Conservation (phyloP, 2,113 vertebrate genomes). For the Perognathus longimembris region DNA sequence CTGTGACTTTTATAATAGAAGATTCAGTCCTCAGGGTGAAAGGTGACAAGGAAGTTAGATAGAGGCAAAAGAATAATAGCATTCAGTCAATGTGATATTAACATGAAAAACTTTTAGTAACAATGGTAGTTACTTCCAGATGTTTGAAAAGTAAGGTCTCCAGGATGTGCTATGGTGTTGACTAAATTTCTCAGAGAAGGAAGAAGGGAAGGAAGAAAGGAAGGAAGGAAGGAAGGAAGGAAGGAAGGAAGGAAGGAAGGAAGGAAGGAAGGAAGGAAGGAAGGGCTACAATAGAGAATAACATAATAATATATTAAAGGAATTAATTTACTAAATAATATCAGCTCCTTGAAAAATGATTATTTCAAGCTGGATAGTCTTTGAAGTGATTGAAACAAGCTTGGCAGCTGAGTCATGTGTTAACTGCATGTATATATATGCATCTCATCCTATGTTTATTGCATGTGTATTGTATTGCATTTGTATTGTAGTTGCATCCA, state of each 20-base stretch:
- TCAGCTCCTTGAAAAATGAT: not conserved
- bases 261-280: too few relatives aligned
- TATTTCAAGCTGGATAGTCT: not conserved
- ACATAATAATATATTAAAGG: not conserved
- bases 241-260: too few relatives aligned
- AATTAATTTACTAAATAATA: not conserved
- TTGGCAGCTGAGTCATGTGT: not conserved
- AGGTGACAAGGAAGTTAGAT: not conserved
- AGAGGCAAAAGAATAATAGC: not conserved
- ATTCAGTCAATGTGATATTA: not conserved
- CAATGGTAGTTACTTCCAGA: slow-evolving; percentile 52
- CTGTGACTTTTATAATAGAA: not conserved
- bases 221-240: not conserved
- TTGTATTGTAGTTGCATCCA: not conserved
- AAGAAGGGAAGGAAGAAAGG: not conserved
- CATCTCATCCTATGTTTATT: too few relatives aligned
- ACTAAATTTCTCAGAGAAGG: slow-evolving; percentile 1
- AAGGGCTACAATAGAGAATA: not conserved
- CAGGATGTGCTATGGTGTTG: not conserved
- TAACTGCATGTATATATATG: not conserved
- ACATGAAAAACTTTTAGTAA: not conserved
- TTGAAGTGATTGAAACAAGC: slow-evolving; percentile 12
- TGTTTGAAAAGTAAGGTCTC: slow-evolving; percentile 43
- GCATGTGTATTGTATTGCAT: not conserved
- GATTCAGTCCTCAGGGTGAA: not conserved